Evolutionary conservation across 2,888 invertebrate species (phyloP).

Genomic region (Tuta absoluta): DNA sequence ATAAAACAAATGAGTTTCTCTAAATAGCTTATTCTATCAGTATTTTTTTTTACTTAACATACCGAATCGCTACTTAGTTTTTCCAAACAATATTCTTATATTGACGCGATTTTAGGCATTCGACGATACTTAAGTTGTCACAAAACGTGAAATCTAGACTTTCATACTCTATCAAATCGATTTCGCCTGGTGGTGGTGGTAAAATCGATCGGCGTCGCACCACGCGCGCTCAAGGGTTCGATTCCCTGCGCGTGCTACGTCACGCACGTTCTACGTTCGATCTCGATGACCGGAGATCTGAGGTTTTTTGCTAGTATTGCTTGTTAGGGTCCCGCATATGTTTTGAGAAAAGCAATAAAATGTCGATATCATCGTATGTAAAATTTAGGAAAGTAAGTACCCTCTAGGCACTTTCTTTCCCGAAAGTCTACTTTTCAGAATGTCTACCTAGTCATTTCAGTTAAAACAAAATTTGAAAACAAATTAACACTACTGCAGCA

Average conservation of each 20-base stretch:
- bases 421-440: too few species aligned
- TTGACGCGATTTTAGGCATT: too few species aligned
- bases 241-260: constrained; percentile 63
- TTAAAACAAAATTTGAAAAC: too few species aligned
- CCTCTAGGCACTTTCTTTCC: too few species aligned
- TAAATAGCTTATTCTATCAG: too few species aligned
- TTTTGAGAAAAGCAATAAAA: not conserved
- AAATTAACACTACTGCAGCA: too few species aligned
- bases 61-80: too few species aligned
- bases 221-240: constrained; percentile 49
- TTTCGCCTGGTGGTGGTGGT: constrained; percentile 42
- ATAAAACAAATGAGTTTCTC: too few species aligned
- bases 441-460: too few species aligned
- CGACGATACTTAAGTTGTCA: not conserved
- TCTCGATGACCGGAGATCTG: constrained; percentile 58
- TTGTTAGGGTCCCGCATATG: constrained; percentile 33
- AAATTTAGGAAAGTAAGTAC: too few species aligned
- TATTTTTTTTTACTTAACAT: too few species aligned
- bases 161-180: constrained; percentile 61
- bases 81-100: too few species aligned
- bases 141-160: constrained; percentile 37
- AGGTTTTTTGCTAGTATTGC: constrained; percentile 53
- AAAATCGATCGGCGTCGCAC: constrained; percentile 43
- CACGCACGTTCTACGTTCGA: constrained; percentile 67
- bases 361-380: not conserved